Conservation (phyloP, 2,797 vertebrate species). For the Pangasius sanitwongsei region DNA sequence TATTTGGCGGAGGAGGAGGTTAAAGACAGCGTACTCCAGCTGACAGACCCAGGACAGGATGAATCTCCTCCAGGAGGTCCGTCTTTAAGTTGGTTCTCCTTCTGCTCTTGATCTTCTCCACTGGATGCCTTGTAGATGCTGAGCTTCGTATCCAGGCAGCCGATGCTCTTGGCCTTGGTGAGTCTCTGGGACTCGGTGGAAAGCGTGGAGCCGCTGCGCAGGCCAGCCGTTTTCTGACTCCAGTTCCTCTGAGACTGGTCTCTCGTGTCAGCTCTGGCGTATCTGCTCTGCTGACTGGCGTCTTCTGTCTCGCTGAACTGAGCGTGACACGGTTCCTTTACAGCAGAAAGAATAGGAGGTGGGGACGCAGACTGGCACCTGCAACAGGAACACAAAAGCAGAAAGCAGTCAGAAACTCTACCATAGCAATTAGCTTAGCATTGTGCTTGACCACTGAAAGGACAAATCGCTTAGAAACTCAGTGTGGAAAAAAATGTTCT, state of each 20-base stretch:
- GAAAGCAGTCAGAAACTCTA: conserved; percentile 59
- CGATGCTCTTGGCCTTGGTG: conserved; percentile 86
- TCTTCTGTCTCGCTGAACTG: conserved; percentile 84
- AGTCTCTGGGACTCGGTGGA: conserved; percentile 72
- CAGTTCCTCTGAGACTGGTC: conserved; percentile 79
- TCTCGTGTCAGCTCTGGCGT: conserved; percentile 77
- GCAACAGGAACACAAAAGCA: conserved; percentile 64
- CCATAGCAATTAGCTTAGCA: neutral
- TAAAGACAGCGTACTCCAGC: conserved; percentile 83
- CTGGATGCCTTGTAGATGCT: conserved; percentile 79
- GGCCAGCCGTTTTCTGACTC: conserved; percentile 70
- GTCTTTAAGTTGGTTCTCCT: conserved; percentile 70
- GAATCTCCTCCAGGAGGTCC: conserved; percentile 67
- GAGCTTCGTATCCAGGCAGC: conserved; percentile 86
- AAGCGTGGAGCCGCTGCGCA: conserved; percentile 72
- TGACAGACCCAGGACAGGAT: conserved; percentile 73
- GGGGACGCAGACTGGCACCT: conserved; percentile 92
- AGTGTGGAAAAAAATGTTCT: conserved; percentile 49
- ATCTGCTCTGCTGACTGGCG: conserved; percentile 73
- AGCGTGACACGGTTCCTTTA: conserved; percentile 77
- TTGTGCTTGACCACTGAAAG: conserved; percentile 26
- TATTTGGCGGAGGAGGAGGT: conserved; percentile 75
- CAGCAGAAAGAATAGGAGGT: conserved; percentile 79
- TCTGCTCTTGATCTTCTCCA: conserved; percentile 70
- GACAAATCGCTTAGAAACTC: conserved; percentile 25